Evolutionary conservation across 2,888 invertebrate genomes (phyloP), one percentile per base, ranked within the genome.

Genomic region (Liodrosophila aerea): DNA sequence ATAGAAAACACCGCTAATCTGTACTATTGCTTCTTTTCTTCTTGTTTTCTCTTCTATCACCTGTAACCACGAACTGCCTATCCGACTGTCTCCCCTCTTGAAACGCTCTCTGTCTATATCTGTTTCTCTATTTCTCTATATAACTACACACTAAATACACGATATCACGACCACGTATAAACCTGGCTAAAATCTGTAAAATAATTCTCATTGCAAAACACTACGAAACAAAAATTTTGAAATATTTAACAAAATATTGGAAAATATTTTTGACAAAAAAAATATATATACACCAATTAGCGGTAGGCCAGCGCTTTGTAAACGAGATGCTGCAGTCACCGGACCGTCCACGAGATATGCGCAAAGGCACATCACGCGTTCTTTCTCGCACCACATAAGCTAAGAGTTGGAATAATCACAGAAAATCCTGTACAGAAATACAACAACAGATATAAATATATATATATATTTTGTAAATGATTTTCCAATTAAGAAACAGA

Each of bases 281-380:
- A 5, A 22, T 22, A 5, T n/a, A n/a, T n/a, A 59, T 22, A 54
- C 30, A 53, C 50, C 71, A 81, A 77, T 73, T 80, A 84, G 73
- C 87, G 90, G 90, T 87, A 89, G 90, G 69, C 90, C 90, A 86
- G 89, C 88, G 78, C 90, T 90, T 88, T 90, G 90, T 88, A 90
- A 89, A 87, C 88, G 90, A 81, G 90, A 90, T 84, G 89, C 89
- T 81, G 88, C 88, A 81, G 89, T 90, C 75, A 83, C 89, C 58
- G 86, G 90, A 72, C 89, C 90, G 73, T 77, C 89, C 77, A 83
- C 88, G 80, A 88, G 89, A 87, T 90, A 90, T 87, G 87, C 87
- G 84, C 70, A 83, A 74, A 73, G 81, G 73, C 76, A 78, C 76
- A 80, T 70, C 66, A 85, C 69, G 85, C 82, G 81, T 63, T 75